Percentiles rank a stretch among this genome's conserved stretches.
phyloP scores from a whole-genome alignment of 2,113 vertebrate genomes.

The Terrapene triunguis region DNA sequence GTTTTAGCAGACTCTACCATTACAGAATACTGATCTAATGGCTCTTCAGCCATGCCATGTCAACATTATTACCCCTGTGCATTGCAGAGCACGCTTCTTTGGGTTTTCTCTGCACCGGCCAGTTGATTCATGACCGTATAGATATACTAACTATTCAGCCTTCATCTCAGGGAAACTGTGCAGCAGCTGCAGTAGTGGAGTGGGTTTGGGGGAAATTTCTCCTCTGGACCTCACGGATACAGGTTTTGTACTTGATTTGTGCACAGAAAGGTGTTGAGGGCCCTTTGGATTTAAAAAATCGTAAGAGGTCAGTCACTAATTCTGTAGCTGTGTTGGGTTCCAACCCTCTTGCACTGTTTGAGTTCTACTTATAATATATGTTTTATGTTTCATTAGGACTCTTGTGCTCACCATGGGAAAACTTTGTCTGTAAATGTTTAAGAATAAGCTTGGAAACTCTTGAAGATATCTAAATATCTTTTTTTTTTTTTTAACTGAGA shows the following conservation, averaged over 20 bases:
- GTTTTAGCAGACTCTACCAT: background rate
- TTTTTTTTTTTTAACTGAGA: background rate
- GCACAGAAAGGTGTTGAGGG: background rate
- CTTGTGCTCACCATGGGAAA: background rate
- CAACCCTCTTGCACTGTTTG: background rate
- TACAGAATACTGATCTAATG: background rate
- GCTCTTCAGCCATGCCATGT: background rate
- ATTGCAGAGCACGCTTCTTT: background rate
- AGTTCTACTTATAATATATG: background rate
- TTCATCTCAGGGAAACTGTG: background rate
- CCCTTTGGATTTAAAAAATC: background rate
- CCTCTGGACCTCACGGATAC: background rate
- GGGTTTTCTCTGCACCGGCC: background rate
- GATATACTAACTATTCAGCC: background rate
- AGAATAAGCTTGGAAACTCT: background rate
- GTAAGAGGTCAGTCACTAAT: background rate
- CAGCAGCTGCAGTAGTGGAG: background rate
- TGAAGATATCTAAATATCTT: background rate
- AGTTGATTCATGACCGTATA: background rate
- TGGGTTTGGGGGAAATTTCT: background rate
- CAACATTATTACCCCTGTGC: background rate
- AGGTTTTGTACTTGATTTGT: background rate
- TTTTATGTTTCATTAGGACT: background rate
- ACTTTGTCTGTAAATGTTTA: background rate
- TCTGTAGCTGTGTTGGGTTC: background rate